These are phyloP conservation scores for Cataglyphis livida DNA, from an alignment of 2,888 invertebrate species.

Conservation along the genomic window DNA sequence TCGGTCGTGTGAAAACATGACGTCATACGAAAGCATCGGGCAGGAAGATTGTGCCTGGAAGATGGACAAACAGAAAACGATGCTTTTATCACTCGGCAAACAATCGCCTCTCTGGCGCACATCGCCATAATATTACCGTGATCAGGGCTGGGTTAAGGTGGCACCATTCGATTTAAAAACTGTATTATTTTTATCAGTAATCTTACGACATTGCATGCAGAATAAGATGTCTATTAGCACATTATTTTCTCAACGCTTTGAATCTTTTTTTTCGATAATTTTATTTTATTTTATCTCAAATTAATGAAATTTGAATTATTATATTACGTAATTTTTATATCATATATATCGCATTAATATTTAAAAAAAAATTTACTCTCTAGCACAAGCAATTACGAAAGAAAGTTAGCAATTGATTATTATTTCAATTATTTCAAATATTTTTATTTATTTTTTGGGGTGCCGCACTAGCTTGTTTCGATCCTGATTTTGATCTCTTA, in stretches of 20 bases:
- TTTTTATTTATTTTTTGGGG: conserved; percentile 50
- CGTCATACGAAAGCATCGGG: conserved; percentile 15
- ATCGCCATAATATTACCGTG: conserved; percentile 54
- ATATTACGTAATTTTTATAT: background rate
- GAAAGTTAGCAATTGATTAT: background rate
- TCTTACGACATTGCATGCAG: background rate
- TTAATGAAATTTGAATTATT: conserved; percentile 4
- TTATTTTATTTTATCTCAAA: background rate
- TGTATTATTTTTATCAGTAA: conserved; percentile 10
- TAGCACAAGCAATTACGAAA: background rate
- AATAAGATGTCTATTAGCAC: background rate
- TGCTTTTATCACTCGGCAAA: conserved; percentile 83
- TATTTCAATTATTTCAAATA: background rate
- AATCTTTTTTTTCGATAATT: background rate
- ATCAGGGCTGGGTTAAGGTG: conserved; percentile 50
- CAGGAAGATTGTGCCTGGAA: conserved; percentile 67
- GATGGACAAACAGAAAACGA: conserved; percentile 79
- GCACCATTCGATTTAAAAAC: background rate
- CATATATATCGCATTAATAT: background rate
- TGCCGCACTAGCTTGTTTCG: background rate
- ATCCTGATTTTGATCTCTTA: conserved; percentile 71
- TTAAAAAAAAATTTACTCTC: background rate
- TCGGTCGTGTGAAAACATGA: conserved; percentile 7
- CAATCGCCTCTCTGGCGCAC: conserved; percentile 68
- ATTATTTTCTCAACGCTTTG: background rate